A percentile compares a stretch with the other conserved stretches of the same genome.
These are phyloP conservation scores for Sarcophaga rosellei DNA, from an alignment of 2,888 invertebrate species.

Conservation along the genomic window DNA sequence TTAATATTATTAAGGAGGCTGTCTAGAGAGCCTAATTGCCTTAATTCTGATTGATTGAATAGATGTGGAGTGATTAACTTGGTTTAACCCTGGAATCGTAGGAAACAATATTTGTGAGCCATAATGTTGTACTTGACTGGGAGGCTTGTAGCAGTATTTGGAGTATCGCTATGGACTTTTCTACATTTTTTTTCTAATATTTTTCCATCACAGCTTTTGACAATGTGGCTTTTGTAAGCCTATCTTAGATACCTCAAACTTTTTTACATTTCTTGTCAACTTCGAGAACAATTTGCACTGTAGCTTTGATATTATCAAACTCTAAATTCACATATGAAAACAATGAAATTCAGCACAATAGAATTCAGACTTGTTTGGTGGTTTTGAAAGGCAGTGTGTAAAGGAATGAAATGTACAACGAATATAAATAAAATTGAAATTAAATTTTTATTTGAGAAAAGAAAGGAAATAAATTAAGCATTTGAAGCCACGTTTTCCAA, in stretches of 20 bases:
- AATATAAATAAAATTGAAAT: background rate
- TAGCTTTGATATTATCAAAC: background rate
- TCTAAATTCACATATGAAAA: background rate
- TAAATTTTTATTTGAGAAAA: background rate
- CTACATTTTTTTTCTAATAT: no score
- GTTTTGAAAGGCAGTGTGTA: slow-evolving; percentile 8
- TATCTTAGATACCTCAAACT: background rate
- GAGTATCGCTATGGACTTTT: no score
- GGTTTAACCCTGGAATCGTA: no score
- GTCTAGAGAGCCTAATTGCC: no score
- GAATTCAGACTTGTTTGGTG: slow-evolving; percentile 46
- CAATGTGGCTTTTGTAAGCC: no score
- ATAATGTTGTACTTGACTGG: no score
- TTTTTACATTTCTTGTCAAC: background rate
- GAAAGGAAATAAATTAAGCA: no score
- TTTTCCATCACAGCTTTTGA: no score
- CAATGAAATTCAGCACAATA: background rate
- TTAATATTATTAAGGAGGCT: no score
- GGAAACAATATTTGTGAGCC: no score
- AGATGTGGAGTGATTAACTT: accelerated
- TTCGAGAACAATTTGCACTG: background rate
- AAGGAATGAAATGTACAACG: background rate
- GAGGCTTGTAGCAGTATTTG: no score
- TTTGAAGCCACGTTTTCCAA: background rate
- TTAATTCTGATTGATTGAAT: accelerated